phyloP scores from a whole-genome alignment of 2,113 vertebrate species.

The Anguilla rostrata region DNA sequence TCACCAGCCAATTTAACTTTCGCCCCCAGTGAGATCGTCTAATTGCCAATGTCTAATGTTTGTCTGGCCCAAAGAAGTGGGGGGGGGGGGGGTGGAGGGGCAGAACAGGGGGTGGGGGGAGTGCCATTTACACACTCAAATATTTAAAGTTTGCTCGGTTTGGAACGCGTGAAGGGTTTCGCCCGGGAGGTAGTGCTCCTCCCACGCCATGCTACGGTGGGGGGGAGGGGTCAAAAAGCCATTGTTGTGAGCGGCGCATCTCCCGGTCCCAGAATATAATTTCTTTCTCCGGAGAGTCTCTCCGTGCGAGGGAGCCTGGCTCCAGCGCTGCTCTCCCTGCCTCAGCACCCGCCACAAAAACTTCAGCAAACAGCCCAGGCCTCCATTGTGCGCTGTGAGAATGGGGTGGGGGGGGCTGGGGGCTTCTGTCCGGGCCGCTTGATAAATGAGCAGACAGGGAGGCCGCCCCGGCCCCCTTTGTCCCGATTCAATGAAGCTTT shows the following conservation, averaged over 20 bases:
- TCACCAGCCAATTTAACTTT: neutral
- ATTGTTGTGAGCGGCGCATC: slow-evolving; percentile 43
- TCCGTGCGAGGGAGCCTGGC: too few species aligned
- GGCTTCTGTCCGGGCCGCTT: slow-evolving; percentile 90
- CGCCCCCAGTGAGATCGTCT: neutral
- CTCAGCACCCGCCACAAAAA: slow-evolving; percentile 90
- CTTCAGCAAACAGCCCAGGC: slow-evolving; percentile 93
- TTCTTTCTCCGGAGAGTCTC: slow-evolving; percentile 5
- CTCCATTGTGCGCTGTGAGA: slow-evolving; percentile 86
- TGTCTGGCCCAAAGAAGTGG: neutral
- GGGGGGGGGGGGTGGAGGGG: neutral
- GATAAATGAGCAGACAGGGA: slow-evolving; percentile 99
- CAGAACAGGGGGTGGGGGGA: neutral
- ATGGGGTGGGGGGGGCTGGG: slow-evolving; percentile 72
- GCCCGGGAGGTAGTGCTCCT: neutral
- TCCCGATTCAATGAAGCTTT: slow-evolving; percentile 99
- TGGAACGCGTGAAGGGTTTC: neutral
- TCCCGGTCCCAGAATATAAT: slow-evolving; percentile 48
- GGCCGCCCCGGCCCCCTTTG: slow-evolving; percentile 94
- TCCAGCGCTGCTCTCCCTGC: slow-evolving; percentile 50
- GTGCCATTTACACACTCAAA: neutral
- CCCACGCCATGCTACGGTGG: slow-evolving; percentile 7
- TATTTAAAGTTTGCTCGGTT: neutral
- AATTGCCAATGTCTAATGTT: neutral
- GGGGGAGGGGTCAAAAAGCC: slow-evolving; percentile 25